Base-by-base conservation (phyloP, 2,797 vertebrate species). In the Chloroceryle amazona region DNA sequence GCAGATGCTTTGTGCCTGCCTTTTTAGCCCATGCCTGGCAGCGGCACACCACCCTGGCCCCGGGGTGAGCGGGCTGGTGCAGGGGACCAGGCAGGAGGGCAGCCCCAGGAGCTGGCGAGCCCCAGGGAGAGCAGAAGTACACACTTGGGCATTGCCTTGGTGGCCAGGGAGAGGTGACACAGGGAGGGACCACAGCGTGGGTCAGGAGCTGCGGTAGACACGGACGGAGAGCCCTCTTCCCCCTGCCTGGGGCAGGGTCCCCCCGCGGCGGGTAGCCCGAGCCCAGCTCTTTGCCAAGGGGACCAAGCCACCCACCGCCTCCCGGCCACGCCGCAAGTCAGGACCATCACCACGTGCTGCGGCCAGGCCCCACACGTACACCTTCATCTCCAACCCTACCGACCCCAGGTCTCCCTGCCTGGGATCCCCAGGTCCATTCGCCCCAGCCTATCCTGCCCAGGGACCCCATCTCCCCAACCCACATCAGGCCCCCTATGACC, bases 1-100 rank as follows among this genome's bases (percentile, higher is more conserved):
- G 12, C 3, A 21, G 54, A 65, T 58, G 81, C 86, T 95, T 97
- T 94, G 86, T 93, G 72, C 29, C 65, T 63, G 51, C 11, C 0
- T 52, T 67, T 49, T 67, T 29, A 46, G 55, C 9, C 25, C n/a
- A 21, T 16, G 23, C 13, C 51, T 25, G 67, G n/a, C 16, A 73
- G 62, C 39, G 73, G 61, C 76, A 67, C 67, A 21, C 4, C 0
- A 2, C 37, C 52, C 72, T 18, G 73, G 41, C 52, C 25, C 14
- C 25, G 4, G 20, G 33, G 20, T 11, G 16, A 70, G 26, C 8
- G 17, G 65, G 21, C 25, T 55, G 46, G 39, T 25, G 37, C 70
- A 25, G 35, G 41, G 10, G 19, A 70, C 6, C 10, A 20, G 47
- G 57, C 19, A 67, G 19, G 9, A 63, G 44, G 11, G 37, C 51